These are phyloP conservation scores for Aromia moschata DNA, from an alignment of 2,888 invertebrate species.

Conservation along the genomic window DNA sequence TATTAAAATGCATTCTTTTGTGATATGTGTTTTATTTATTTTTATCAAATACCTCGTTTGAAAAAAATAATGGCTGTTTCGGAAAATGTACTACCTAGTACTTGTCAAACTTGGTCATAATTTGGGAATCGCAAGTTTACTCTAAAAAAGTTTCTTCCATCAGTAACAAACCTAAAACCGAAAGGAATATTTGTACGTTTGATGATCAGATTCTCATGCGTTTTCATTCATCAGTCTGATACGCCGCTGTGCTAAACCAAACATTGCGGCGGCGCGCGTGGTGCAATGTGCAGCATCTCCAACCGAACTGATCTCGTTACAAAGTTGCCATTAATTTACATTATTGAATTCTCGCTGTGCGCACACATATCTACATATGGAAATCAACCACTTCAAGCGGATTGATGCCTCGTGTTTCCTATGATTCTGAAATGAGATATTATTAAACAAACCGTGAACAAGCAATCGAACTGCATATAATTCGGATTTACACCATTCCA, in stretches of 20 bases:
- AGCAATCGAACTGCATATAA: constrained; percentile 41
- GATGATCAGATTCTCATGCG: too few relatives aligned
- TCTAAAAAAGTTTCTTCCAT: too few relatives aligned
- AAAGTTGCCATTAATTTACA: constrained; percentile 49
- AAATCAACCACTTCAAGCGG: constrained; percentile 50
- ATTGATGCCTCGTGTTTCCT: constrained; percentile 51
- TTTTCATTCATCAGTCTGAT: too few relatives aligned
- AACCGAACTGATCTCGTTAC: constrained; percentile 36
- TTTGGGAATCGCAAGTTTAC: too few relatives aligned
- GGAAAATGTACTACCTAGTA: too few relatives aligned
- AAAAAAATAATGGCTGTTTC: too few relatives aligned
- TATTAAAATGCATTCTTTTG: too few relatives aligned
- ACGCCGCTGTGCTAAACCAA: constrained; percentile 17
- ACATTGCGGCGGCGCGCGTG: background rate
- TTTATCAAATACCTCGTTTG: too few relatives aligned
- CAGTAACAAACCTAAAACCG: too few relatives aligned
- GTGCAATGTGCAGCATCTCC: constrained; percentile 20
- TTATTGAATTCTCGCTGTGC: constrained; percentile 47
- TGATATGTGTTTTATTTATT: too few relatives aligned
- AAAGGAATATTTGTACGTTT: too few relatives aligned
- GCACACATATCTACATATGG: constrained; percentile 45
- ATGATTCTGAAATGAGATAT: constrained; percentile 51
- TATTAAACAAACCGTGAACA: constrained; percentile 50
- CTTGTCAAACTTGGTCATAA: too few relatives aligned
- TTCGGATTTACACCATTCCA: constrained; percentile 40